Percentiles rank a stretch among this genome's conserved stretches.
phyloP scores from a whole-genome alignment of 1,140 invertebrate genomes.

The Drosophila mayri region DNA sequence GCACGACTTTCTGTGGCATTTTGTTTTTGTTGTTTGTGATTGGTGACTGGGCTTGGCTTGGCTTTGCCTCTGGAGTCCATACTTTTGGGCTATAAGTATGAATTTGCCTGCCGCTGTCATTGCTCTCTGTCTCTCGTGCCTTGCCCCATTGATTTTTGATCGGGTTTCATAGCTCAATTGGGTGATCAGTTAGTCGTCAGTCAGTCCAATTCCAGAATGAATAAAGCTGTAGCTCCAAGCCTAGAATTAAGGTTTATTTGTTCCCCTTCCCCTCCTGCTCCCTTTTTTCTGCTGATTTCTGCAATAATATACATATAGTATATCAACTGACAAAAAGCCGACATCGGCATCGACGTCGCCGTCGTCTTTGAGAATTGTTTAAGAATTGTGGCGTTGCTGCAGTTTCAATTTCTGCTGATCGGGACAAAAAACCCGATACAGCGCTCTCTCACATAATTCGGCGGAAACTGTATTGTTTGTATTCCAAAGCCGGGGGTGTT shows the following conservation, averaged over 20 bases:
- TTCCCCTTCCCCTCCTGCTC: constrained; percentile 2
- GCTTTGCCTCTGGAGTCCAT: not conserved
- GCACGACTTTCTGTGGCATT: constrained; percentile 82
- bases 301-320: constrained; percentile 61
- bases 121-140: constrained; percentile 55
- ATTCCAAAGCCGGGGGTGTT: constrained; percentile 43
- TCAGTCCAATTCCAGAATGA: constrained; percentile 54
- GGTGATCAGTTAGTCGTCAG: constrained; percentile 24
- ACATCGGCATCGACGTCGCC: constrained; percentile 17
- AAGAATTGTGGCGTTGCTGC: constrained; percentile 78
- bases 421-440: constrained; percentile 47
- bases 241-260: constrained; percentile 82
- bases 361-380: constrained; percentile 65
- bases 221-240: constrained; percentile 76
- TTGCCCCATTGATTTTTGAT: constrained; percentile 72
- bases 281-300: constrained; percentile 76
- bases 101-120: constrained; percentile 45
- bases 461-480: constrained; percentile 63
- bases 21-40: constrained; percentile 35
- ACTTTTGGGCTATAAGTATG: constrained; percentile 4
- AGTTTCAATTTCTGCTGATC: constrained; percentile 80
- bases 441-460: constrained; percentile 47
- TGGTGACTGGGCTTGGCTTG: constrained; percentile 45
- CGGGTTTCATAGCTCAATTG: constrained; percentile 79
- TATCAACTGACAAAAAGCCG: constrained; percentile 55